These are phyloP conservation scores for Drosophila ohnishii DNA, from an alignment of 1,140 invertebrate genomes.

Conservation along the genomic window DNA sequence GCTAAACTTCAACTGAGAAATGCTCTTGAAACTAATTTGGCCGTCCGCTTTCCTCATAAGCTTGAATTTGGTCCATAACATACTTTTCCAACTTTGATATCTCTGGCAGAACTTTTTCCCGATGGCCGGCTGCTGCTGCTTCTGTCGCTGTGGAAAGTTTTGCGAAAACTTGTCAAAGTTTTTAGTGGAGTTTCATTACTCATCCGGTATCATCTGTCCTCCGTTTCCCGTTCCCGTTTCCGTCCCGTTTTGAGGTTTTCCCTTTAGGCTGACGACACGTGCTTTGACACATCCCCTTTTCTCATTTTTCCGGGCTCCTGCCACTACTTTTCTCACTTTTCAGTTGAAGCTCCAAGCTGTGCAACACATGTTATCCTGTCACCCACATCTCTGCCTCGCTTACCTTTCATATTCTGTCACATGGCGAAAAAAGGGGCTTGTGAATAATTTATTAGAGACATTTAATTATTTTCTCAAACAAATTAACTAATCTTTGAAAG, in stretches of 20 bases:
- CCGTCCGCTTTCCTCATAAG: background rate
- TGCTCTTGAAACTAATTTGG: conserved; percentile 37
- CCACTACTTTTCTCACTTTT: background rate
- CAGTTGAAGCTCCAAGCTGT: conserved; percentile 8
- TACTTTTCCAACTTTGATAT: conserved; percentile 51
- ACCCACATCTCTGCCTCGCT: background rate
- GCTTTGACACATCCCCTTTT: conserved; percentile 31
- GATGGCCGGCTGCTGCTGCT: conserved; percentile 5
- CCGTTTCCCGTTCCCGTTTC: conserved; percentile 8
- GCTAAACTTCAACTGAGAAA: conserved; percentile 7
- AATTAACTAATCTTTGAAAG: conserved; percentile 1
- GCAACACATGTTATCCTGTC: conserved; percentile 49
- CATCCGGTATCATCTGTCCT: conserved; percentile 50
- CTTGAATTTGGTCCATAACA: conserved; percentile 36
- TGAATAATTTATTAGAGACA: conserved; percentile 16
- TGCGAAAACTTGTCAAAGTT: conserved; percentile 53
- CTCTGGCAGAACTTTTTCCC: conserved; percentile 25
- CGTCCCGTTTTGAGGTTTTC: conserved; percentile 31
- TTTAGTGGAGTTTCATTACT: conserved; percentile 63
- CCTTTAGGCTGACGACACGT: conserved; percentile 48
- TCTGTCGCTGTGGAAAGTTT: conserved; percentile 33
- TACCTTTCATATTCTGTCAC: conserved; percentile 13
- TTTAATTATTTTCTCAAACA: conserved; percentile 16
- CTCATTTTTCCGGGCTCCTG: background rate
- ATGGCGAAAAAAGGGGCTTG: background rate